Evolutionary conservation across 1,140 invertebrate species (phyloP).

Genomic region (Papilio xuthus): DNA sequence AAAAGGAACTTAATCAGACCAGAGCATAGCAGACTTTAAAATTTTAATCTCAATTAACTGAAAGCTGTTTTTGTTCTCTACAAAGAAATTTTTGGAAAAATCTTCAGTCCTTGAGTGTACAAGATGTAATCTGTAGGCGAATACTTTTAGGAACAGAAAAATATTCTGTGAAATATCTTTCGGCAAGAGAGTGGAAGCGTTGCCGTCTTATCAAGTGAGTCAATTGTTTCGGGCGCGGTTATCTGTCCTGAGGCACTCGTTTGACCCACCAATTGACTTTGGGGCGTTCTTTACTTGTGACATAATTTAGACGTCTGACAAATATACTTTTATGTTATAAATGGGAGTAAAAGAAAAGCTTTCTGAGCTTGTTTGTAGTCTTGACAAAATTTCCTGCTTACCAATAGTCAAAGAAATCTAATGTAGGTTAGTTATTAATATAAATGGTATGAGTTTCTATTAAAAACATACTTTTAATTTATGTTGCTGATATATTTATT

Average conservation of each 20-base stretch:
- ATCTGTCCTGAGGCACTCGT: slow-evolving; percentile 48
- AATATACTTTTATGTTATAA: neutral
- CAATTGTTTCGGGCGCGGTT: slow-evolving; percentile 41
- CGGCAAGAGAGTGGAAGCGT: neutral
- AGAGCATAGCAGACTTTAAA: too few relatives aligned
- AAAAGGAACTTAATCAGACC: too few relatives aligned
- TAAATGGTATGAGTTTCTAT: neutral
- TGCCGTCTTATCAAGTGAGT: slow-evolving; percentile 35
- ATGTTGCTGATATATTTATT: neutral
- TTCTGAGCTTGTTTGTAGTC: too few relatives aligned
- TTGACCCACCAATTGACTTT: slow-evolving; percentile 62
- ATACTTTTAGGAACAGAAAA: neutral
- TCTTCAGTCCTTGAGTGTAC: neutral
- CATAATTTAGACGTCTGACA: slow-evolving; percentile 45
- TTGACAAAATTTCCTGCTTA: neutral
- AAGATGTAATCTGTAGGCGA: neutral
- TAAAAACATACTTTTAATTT: neutral
- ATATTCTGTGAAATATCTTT: neutral
- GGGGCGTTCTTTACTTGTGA: slow-evolving; percentile 49
- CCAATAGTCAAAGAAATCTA: neutral
- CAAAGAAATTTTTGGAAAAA: neutral
- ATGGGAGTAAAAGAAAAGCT: too few relatives aligned
- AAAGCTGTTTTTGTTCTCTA: too few relatives aligned
- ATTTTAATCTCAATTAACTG: too few relatives aligned
- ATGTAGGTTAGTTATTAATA: neutral